Base-by-base conservation (phyloP, 1,140 invertebrate genomes). In the Ganaspis sp. region DNA sequence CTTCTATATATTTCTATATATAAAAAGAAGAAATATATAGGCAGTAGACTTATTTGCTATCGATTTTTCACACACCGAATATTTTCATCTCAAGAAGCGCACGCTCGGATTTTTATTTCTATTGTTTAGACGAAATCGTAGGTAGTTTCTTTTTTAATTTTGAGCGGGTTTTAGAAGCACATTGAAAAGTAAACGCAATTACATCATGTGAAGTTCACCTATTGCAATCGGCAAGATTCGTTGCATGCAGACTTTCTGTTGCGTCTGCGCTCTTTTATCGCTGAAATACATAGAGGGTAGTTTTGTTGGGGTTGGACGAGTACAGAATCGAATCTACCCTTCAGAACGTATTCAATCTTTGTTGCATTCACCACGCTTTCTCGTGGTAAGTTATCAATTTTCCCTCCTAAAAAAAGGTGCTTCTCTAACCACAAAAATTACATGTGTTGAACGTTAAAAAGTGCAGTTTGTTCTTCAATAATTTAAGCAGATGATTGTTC, bases 1-100 rank as follows among this genome's bases (percentile, higher is more conserved):
- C 6, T 34, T 34, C 29, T 34, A 2, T 34, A n/a, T 6, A 34
- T 34, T 6, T 34, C 17, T n/a, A 17, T 49, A 17, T 17, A 49
- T 26, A n/a, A 64, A 26, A 26, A n/a, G n/a, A n/a, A n/a, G n/a
- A n/a, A n/a, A n/a, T n/a, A n/a, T n/a, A n/a, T 64, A 64, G 58
- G 58, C 23, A 26, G 58, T 34, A 64, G n/a, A n/a, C n/a, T 19
- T 9, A 64, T 64, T 64, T n/a, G 58, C 23, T 64, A 64, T 64
- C 26, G 58, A 64, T 64, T 29, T 64, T 26, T 34, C 15, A 26
- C 6, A 34, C 23, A 64, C 17, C 19, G 45, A 49, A 49, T 49
- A 19, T 8, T 49, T 17, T 49, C 45, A 49, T n/a, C n/a, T n/a
- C n/a, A n/a, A n/a, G n/a, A n/a, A 15, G 45, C 45, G 45, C 45